Percentiles rank a stretch among this genome's conserved stretches.
Evolutionary conservation across 1,140 invertebrate genomes (phyloP).

Genomic region (Aphidius ervi): DNA sequence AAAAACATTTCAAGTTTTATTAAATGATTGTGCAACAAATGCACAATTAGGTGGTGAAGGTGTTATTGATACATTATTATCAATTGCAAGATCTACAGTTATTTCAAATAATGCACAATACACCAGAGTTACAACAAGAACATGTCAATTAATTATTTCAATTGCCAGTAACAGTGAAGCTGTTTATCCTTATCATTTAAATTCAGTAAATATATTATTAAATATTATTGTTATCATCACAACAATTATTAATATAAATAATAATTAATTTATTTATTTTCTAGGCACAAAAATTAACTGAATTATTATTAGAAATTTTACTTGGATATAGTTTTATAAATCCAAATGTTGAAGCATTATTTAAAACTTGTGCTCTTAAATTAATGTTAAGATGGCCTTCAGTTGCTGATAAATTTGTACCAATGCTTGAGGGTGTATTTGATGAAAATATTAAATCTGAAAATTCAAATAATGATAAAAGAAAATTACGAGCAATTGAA

Average conservation of each 20-base stretch:
- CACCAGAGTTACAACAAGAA: constrained; percentile 46
- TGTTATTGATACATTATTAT: constrained; percentile 48
- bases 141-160: constrained; percentile 50
- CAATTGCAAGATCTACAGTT: constrained; percentile 46
- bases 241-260: constrained; percentile 4
- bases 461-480: constrained; percentile 37
- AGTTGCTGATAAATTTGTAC: constrained; percentile 45
- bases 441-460: constrained; percentile 37
- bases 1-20: constrained; percentile 50
- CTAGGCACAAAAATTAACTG: constrained; percentile 49
- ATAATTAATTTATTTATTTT: constrained; percentile 19
- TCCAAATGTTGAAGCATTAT: constrained; percentile 44
- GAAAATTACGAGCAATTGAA: constrained; percentile 42
- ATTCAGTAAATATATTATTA: constrained; percentile 34
- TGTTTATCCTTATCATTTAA: constrained; percentile 48
- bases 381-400: constrained; percentile 51
- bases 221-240: background rate
- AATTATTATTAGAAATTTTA: constrained; percentile 45
- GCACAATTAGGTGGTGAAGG: constrained; percentile 44
- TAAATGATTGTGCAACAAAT: constrained; percentile 49
- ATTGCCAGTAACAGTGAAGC: constrained; percentile 47
- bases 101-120: constrained; percentile 52
- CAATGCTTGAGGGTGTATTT: constrained; percentile 33
- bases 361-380: constrained; percentile 48
- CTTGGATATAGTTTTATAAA: constrained; percentile 48